Base-by-base conservation (phyloP, 2,797 vertebrate species). In the Galago senegalensis region DNA sequence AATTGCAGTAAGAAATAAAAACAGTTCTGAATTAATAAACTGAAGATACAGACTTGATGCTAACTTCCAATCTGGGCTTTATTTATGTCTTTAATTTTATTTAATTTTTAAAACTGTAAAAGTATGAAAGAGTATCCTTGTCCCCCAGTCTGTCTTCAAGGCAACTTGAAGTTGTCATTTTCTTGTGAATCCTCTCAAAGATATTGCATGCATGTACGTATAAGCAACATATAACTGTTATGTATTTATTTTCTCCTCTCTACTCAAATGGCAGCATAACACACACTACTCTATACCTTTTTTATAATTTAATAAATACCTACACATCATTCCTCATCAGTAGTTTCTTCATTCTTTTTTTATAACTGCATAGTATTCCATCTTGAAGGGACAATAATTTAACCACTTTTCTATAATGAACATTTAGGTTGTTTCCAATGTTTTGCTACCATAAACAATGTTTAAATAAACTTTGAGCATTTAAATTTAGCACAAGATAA, bases 1-100 rank as follows among this genome's bases (percentile, higher is more conserved):
- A 97, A 93, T 12, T 69, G 4, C 37, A 92, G 56, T 83, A 89
- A 89, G 87, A 95, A 95, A 89, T 69, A 96, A 87, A 92, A 92
- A 86, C 40, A 58, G 77, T 93, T 85, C 89, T 93, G 72, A 93
- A 81, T 69, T 92, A 82, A 96, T 83, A 93, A 95, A 92, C 29
- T 87, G 89, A 92, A 96, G 63, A 89, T 5, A 94, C 1, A 94
- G 14, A 49, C 12, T 40, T 72, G 63, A 67, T 90, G 79, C 75
- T 88, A 84, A 92, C 37, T 82, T 95, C 67, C 31, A 79, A 69
- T 73, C 31, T 46, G 14, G 40, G 87, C 16, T 84, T 69, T 76
- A 95, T 31, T 87, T 79, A 60, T 16, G 40, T 56, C 81, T 79
- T 49, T 69, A 87, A 89, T 80, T 87, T 91, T 70, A 87, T 60